Base-by-base conservation (phyloP, 2,797 vertebrate genomes). In the Cuculus canorus region DNA sequence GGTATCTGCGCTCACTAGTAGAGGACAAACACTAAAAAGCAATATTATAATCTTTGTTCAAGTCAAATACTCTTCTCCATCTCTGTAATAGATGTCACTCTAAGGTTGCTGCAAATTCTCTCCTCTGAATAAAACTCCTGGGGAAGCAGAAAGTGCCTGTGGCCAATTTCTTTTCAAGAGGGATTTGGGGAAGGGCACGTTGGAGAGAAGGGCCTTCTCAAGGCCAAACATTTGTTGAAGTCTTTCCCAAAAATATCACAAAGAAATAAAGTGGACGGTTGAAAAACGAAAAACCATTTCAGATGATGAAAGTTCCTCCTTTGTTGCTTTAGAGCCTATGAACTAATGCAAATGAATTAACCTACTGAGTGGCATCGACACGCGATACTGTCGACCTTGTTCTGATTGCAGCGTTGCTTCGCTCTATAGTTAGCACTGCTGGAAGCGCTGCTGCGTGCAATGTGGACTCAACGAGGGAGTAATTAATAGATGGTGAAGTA, bases 311-410 rank as follows among this genome's bases (percentile, higher is more conserved):
- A 92, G 69, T 7, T 63, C 37, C 83, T 22, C 30, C 27, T 91
- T 95, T 22, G 35, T 30, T 33, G 39, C 66, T 90, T 94, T 73
- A n/a, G 5, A 66, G 52, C 28, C 22, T n/a, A 25, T 2, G 24
- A 84, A 88, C 35, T 73, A 10, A 32, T 10, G 25, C 76, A 93
- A 94, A 64, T 41, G 52, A 88, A 94, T 95, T 96, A 94, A 95
- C 92, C 92, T 45, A 32, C 3, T 3, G 28, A 59, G 56, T 19
- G 73, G 88, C 81, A 95, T 16, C 73, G 63, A 53, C 54, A 54
- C 1, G 7, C 33, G 39, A 64, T 45, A 35, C 39, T 28, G 66
- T 25, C 0, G 3, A 91, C 50, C 93, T 61, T 86, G 35, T 82
- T 41, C 81, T 35, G 47, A 21, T 21, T 21, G 3, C 22, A 28